Base-by-base conservation (phyloP, 2,888 invertebrate genomes). In the Reticulitermes lucifugus region DNA sequence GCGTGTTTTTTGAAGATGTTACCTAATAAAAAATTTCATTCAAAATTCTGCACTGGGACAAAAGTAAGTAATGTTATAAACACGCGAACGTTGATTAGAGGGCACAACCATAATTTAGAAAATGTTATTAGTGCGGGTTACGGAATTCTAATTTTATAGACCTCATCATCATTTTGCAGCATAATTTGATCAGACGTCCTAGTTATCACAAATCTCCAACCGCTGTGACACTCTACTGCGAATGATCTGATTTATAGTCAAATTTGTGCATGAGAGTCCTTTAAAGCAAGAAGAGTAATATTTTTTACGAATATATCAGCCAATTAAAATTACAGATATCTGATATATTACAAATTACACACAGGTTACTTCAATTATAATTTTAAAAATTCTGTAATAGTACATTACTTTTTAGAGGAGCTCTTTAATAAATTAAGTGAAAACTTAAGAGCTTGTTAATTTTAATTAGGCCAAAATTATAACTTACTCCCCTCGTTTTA, bases 11-110 rank as follows among this genome's bases (percentile, higher is more conserved):
- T 65, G 65, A 65, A 65, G 65, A 65, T 25, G 9, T 25, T 25
- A n/a, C n/a, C 6, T 65, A 65, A 65, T 12, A 9, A n/a, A 65
- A 65, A 65, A n/a, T 3, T n/a, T 65, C 18, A 55, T 55, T 55
- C 55, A 55, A 55, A 55, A 55, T 55, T 55, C 55, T 55, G 55
- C 18, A 18, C 18, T 2, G 55, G 1, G 18, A 55, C 18, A 65
- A 25, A 2, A n/a, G 25, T 25, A 7, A 25, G 65, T 65, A 65
- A 65, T 65, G n/a, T 65, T 65, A 25, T 65, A 65, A 60, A 65
- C 65, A 65, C 25, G 65, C n/a, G n/a, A 65, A n/a, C 25, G n/a
- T 65, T 65, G 65, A 65, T 65, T 65, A 65, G 65, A 65, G 65
- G 25, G n/a, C n/a, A 7, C 9, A 25, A 10, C 65, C n/a, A 6